phyloP scores from a whole-genome alignment of 2,113 vertebrate genomes.

The Strix uralensis region DNA sequence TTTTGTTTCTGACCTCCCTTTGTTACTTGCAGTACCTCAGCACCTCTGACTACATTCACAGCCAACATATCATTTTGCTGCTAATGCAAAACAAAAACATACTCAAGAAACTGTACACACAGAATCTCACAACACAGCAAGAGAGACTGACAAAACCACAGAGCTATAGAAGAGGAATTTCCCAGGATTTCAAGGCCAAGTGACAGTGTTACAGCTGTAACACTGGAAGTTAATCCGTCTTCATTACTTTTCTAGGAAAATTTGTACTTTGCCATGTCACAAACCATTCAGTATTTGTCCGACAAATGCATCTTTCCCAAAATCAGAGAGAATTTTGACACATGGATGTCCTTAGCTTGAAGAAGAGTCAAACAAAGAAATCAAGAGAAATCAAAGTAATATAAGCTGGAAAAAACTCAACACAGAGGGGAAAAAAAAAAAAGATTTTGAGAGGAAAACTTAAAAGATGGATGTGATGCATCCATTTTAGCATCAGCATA shows the following conservation, averaged over 20 bases:
- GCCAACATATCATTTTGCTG: background rate
- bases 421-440: background rate
- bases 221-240: background rate
- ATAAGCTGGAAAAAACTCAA: background rate
- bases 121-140: background rate
- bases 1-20: background rate
- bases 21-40: background rate
- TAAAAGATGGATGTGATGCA: background rate
- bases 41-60: background rate
- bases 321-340: background rate
- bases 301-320: background rate
- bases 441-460: background rate
- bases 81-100: background rate
- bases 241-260: background rate
- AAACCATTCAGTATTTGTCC: background rate
- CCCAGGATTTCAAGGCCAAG: background rate
- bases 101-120: fast-evolving
- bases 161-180: background rate
- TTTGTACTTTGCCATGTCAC: background rate
- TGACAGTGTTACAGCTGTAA: background rate
- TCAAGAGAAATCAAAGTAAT: background rate
- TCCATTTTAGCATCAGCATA: background rate
- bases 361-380: background rate
- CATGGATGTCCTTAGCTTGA: background rate
- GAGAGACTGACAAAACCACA: background rate